Evolutionary conservation across 2,113 vertebrate species (phyloP).

Genomic region (Elephas maximus): DNA sequence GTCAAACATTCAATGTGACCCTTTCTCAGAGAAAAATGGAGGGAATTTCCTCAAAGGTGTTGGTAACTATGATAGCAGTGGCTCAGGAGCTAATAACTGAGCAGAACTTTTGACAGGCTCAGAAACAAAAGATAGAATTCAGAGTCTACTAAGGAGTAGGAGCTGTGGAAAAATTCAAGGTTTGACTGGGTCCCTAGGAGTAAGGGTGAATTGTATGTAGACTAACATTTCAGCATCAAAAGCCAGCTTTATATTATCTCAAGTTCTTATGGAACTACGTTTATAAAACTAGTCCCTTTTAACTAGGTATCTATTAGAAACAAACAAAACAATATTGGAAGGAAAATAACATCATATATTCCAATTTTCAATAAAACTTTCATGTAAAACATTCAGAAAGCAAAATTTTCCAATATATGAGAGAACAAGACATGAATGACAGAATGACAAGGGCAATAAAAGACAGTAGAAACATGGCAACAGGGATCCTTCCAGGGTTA

Average conservation of each 20-base stretch:
- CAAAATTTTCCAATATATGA: not conserved
- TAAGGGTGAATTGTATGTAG: not conserved
- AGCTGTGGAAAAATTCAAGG: not conserved
- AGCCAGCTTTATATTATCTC: not conserved
- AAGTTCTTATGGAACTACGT: not conserved
- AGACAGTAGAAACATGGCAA: not conserved
- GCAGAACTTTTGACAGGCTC: not conserved
- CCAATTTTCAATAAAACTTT: not conserved
- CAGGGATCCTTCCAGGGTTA: not conserved
- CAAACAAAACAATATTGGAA: not conserved
- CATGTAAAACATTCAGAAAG: not conserved
- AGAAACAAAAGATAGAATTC: not conserved
- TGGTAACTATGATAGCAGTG: not conserved
- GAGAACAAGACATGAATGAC: no score
- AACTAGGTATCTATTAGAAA: not conserved
- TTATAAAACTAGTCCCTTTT: not conserved
- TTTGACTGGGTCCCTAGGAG: not conserved
- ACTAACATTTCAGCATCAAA: not conserved
- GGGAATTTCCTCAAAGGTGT: not conserved
- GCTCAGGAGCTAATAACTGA: not conserved
- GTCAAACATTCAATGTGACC: not conserved
- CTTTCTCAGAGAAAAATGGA: not conserved
- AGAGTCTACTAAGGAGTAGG: no score
- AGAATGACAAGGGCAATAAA: not conserved
- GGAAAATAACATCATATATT: not conserved